These are phyloP conservation scores for Stichodactyla mertensii DNA, from an alignment of 64 coral and sea anemone species.

Conservation along the genomic window DNA sequence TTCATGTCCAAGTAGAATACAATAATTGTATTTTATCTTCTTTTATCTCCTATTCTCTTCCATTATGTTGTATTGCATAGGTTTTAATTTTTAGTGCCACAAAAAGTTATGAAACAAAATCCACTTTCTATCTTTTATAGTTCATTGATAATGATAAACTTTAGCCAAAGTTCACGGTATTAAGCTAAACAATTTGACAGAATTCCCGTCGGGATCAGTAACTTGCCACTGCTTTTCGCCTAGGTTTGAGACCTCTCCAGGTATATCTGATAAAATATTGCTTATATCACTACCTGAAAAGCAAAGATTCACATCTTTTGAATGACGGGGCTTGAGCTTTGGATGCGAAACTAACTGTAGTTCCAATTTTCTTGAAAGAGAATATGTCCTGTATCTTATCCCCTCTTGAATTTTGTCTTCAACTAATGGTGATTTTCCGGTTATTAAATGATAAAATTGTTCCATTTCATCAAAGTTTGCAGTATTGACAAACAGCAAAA, in stretches of 20 bases:
- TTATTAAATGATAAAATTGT: slow-evolving; percentile 77
- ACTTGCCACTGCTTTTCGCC: slow-evolving; percentile 82
- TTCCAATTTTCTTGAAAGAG: slow-evolving; percentile 76
- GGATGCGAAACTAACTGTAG: slow-evolving; percentile 77
- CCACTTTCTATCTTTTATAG: too few relatives aligned
- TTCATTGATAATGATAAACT: too few relatives aligned
- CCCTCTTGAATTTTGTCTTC: slow-evolving; percentile 84
- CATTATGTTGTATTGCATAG: too few relatives aligned
- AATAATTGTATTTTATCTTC: too few relatives aligned
- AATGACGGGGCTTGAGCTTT: slow-evolving; percentile 37
- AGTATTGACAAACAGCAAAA: slow-evolving; percentile 66
- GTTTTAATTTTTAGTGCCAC: too few relatives aligned
- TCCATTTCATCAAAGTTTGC: slow-evolving; percentile 79
- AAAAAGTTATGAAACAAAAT: too few relatives aligned
- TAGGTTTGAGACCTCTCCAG: slow-evolving; percentile 68
- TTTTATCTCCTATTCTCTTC: too few relatives aligned
- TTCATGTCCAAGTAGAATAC: too few relatives aligned
- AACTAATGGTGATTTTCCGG: slow-evolving; percentile 65
- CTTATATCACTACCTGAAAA: slow-evolving; percentile 66
- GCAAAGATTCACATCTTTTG: slow-evolving; percentile 65
- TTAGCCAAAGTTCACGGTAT: background rate
- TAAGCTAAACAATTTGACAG: slow-evolving; percentile 56
- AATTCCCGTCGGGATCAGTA: slow-evolving; percentile 72
- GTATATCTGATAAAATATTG: slow-evolving; percentile 77
- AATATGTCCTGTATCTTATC: slow-evolving; percentile 63